Evolutionary conservation across 2,888 invertebrate genomes (phyloP).

Genomic region (Xestobium rufovillosum): DNA sequence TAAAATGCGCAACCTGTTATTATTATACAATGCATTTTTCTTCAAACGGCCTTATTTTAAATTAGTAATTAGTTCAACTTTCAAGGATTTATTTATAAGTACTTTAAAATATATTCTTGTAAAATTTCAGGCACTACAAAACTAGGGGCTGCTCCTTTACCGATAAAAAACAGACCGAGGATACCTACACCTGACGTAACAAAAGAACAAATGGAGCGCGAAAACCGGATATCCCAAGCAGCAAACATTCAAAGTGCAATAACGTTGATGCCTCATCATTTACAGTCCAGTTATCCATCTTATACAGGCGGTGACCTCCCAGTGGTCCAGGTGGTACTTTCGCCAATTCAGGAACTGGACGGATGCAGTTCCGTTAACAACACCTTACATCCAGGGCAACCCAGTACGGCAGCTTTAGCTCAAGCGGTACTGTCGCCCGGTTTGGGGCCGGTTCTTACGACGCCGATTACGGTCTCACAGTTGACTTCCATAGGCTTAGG

Average conservation of each 20-base stretch:
- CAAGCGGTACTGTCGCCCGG: slow-evolving; percentile 67
- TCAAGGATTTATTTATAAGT: too few species aligned
- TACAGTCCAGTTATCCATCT: slow-evolving; percentile 41
- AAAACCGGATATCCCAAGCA: slow-evolving; percentile 46
- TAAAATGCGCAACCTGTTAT: too few species aligned
- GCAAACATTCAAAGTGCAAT: slow-evolving; percentile 37
- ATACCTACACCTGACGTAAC: slow-evolving; percentile 85
- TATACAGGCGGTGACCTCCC: slow-evolving; percentile 56
- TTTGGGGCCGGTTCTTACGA: slow-evolving; percentile 44
- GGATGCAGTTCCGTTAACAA: slow-evolving; percentile 63
- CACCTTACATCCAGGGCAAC: slow-evolving; percentile 62
- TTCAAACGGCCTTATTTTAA: too few species aligned
- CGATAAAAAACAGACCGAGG: slow-evolving; percentile 73
- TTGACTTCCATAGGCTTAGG: slow-evolving; percentile 47
- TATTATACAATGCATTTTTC: too few species aligned
- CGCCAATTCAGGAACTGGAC: slow-evolving; percentile 79
- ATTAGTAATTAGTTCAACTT: too few species aligned
- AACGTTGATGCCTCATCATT: slow-evolving; percentile 59
- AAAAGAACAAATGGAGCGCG: slow-evolving; percentile 68
- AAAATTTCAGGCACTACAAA: slow-evolving; percentile 43
- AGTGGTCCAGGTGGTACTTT: slow-evolving; percentile 69
- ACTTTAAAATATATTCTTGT: too few species aligned
- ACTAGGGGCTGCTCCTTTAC: slow-evolving; percentile 59
- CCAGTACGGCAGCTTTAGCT: slow-evolving; percentile 69
- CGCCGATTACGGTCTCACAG: slow-evolving; percentile 56